Base-by-base conservation (phyloP, 2,113 vertebrate species). In the Panthera uncia region DNA sequence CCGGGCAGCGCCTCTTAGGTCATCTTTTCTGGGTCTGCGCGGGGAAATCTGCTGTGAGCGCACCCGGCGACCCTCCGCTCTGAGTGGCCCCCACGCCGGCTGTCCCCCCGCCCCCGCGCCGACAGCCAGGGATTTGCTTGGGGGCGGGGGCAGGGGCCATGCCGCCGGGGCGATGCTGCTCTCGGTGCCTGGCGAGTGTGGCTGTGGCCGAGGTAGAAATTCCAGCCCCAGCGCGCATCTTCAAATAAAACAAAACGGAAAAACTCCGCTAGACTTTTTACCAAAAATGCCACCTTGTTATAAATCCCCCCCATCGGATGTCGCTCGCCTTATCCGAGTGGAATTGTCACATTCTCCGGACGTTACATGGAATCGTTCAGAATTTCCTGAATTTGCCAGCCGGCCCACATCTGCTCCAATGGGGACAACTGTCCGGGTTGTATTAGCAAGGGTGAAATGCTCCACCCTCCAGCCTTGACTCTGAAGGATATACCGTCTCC, bases 1-100 rank as follows among this genome's bases (percentile, higher is more conserved):
- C 21, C 1, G 33, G 80, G 92, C 83, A 7, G 83, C 33, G 33
- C 9, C 97, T 78, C 98, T 96, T 95, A 97, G 2, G 90, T 96
- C 94, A 96, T 71, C 57, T 27, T 84, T 87, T 74, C 41, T 66
- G 90, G 91, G 95, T 81, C 80, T 79, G 10, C 38, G 9, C 15
- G 4, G 69, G 97, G 45, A 19, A 74, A 36, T 31, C 52, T 50
- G 74, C 29, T 27, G 41, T 3, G 1, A 11, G 18, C 4, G 5
- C 52, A 5, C 93, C 89, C 57, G 12, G 48, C 7, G 18, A 83
- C 73, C 63, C 88, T 90, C 10, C n/a, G n/a, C 33, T 48, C 73
- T 0, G 0, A 33, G 73, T 7, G 21, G 69, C 18, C 91, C 89
- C 15, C 73, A 16, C 13, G 38, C n/a, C 0, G n/a, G 21, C 0